Evolutionary conservation across 2,113 vertebrate species (phyloP).

Genomic region (Amazona guildingii): DNA sequence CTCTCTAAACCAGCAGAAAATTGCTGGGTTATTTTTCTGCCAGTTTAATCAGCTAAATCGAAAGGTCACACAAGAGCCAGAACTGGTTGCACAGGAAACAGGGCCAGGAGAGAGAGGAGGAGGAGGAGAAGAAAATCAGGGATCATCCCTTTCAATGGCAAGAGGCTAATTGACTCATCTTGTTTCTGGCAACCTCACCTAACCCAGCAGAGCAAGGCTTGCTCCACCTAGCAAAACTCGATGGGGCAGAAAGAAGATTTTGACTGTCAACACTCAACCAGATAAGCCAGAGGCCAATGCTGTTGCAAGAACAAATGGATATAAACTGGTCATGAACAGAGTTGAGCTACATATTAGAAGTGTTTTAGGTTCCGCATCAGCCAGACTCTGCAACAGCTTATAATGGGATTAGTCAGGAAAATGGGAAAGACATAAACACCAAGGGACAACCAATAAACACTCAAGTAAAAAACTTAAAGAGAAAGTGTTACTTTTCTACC

Average conservation of each 20-base stretch:
- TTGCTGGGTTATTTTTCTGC: background rate
- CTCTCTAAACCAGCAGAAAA: background rate
- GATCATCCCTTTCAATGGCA: background rate
- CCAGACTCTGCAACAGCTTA: background rate
- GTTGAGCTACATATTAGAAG: background rate
- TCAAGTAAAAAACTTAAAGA: background rate
- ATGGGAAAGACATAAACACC: background rate
- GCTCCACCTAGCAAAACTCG: background rate
- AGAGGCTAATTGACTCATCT: background rate
- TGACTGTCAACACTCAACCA: background rate
- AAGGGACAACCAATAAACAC: background rate
- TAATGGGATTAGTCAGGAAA: background rate
- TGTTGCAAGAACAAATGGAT: background rate
- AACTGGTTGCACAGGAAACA: background rate
- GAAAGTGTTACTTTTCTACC: background rate
- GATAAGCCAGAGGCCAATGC: background rate
- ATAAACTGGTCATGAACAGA: background rate
- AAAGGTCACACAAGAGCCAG: background rate
- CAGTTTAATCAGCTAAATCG: background rate
- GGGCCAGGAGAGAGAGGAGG: background rate
- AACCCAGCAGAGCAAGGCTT: background rate
- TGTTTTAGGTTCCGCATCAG: background rate
- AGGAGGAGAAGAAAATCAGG: background rate
- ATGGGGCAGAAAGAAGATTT: background rate
- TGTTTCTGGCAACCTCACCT: background rate